A percentile compares a stretch with the other conserved stretches of the same genome.
These are phyloP conservation scores for Magallana nippona DNA, from an alignment of 2,888 invertebrate genomes.

Conservation along the genomic window DNA sequence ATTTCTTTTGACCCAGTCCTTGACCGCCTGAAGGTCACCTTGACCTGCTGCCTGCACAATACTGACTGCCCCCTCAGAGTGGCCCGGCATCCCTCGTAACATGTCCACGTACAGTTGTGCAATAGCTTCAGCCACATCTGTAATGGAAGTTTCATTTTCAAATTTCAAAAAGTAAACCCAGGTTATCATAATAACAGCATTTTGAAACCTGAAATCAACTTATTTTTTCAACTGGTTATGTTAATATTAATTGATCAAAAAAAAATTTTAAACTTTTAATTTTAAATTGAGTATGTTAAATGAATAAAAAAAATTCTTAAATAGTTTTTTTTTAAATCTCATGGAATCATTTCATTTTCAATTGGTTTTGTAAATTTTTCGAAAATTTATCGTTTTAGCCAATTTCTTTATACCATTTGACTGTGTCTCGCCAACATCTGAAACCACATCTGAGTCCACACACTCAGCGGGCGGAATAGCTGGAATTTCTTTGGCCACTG, in stretches of 20 bases:
- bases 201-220: too few species aligned
- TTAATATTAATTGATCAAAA: too few species aligned
- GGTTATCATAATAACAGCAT: too few species aligned
- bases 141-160: neutral
- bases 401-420: slow-evolving; percentile 49
- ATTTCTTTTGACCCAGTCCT: slow-evolving; percentile 48
- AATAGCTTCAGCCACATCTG: slow-evolving; percentile 57
- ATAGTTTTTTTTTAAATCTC: too few species aligned
- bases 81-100: slow-evolving; percentile 50
- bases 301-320: too few species aligned
- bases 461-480: slow-evolving; percentile 51
- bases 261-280: too few species aligned
- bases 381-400: too few species aligned
- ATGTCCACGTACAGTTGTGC: slow-evolving; percentile 60
- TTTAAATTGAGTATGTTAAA: too few species aligned
- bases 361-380: too few species aligned
- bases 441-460: slow-evolving; percentile 25
- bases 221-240: too few species aligned
- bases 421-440: neutral
- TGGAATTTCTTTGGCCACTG: slow-evolving; percentile 45
- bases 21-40: slow-evolving; percentile 55
- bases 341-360: too few species aligned
- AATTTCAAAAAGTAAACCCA: neutral
- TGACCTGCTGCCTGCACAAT: slow-evolving; percentile 61
- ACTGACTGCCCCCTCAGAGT: slow-evolving; percentile 46